Evolutionary conservation across 1,140 invertebrate species (phyloP), one percentile per base, ranked within the genome.

Genomic region (Ptiloglossa arizonensis): DNA sequence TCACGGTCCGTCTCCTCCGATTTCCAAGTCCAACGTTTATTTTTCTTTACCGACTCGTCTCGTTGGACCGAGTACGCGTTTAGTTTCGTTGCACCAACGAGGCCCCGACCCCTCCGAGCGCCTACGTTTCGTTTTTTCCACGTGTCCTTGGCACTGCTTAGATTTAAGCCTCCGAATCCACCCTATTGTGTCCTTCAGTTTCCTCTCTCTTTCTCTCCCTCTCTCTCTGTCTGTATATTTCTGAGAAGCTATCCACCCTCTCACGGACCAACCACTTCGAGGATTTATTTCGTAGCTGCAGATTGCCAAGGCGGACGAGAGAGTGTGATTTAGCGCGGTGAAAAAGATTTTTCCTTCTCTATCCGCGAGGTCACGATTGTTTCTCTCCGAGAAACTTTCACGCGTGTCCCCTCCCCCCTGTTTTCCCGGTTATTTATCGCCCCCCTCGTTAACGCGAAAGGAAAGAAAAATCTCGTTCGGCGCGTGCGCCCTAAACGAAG

Each of bases 271-370:
- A 52, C 44, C 44, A 32, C 22, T 19, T 19, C 19, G n/a, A 67
- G 54, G 71, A 79, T 79, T 79, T 79, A 79, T 79, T 79, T 66
- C 62, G 22, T 6, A 9, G 44, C 24, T n/a, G 50, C 44, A 79
- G 62, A 79, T 74, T 74, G 70, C 27, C 6, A 35, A 44, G 70
- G 77, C 77, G 77, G 70, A 35, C 50, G 29, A 44, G 29, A 44
- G 11, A 63, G 38, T 35, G 76, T 59, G 76, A 79, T 79, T 79
- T 79, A 79, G 13, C 59, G n/a, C 22, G 35, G 6, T 24, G 60
- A 38, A 57, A 46, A 76, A 76, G 32, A 56, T 50, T 76, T 69
- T 44, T 22, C 44, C 54, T 13, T 13, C 19, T 17, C 41, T n/a
- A n/a, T n/a, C 64, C 19, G 5, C 41, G 44, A 67, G 41, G 27